Evolutionary conservation across 23 tunicate genomes (phyloP), one percentile per base, ranked within the genome.

Genomic region (Corella eumyota): DNA sequence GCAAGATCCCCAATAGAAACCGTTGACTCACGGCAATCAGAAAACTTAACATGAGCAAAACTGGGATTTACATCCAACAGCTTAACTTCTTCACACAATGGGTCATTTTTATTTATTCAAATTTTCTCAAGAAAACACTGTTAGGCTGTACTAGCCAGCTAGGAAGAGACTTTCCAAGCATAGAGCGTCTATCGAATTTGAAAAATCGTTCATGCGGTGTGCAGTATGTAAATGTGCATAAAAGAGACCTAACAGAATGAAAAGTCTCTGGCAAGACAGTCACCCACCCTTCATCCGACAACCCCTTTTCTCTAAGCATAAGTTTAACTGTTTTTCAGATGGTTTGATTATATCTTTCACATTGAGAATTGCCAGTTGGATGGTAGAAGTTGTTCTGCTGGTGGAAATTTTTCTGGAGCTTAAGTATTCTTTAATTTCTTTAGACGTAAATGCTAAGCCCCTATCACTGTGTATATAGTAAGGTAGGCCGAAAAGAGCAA

Each of bases 361-460:
- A 45, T 46, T 65, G 70, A 4, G 22, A 4, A 25, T 65, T 65
- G 6, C 58, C 70, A 7, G 31, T n/a, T 53, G 57, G 57, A 17
- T 50, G 57, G 20, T 50, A 17, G 57, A 27, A 6, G 72, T 50
- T 4, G 28, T 50, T 6, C 64, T 13, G 26, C 75, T 69, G 22
- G 75, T 36, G 7, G 75, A 64, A 9, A 69, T 56, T 2, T 55
- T 55, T 7, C 75, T 20, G 13, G 9, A 7, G 20, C 30, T 13
- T 26, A 69, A 30, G 26, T 30, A 56, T 17, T 69, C 13, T 40
- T 56, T 56, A 30, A 69, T 27, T 31, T 69, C 75, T n/a, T 25
- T 35, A 37, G 32, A 17, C 34, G 28, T 20, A 36, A 69, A 69
- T 3, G 75, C 24, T 2, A 26, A 2, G 2, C 75, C 64, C 5